These are phyloP conservation scores for Bombyx huttoni DNA, from an alignment of 2,888 invertebrate species.

Conservation along the genomic window DNA sequence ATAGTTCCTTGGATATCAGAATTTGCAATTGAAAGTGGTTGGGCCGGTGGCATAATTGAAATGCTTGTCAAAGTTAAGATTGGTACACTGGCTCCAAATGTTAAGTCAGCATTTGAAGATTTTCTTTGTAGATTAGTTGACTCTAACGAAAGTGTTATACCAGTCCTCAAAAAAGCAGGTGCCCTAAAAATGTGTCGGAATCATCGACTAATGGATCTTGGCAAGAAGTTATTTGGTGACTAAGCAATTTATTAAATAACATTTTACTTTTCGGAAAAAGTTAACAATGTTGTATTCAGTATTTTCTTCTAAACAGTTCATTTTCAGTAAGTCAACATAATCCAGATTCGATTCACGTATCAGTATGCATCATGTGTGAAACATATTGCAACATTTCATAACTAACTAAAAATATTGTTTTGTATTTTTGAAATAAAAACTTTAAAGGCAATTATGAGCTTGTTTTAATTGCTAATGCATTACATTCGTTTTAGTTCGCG, in stretches of 20 bases:
- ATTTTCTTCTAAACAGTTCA: slow-evolving; percentile 2
- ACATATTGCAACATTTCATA: slow-evolving; percentile 18
- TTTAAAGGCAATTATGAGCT: background rate
- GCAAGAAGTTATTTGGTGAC: slow-evolving; percentile 89
- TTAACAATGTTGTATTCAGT: slow-evolving; percentile 7
- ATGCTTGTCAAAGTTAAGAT: slow-evolving; percentile 87
- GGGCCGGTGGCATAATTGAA: slow-evolving; percentile 90
- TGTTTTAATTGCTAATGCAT: background rate
- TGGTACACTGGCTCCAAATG: slow-evolving; percentile 85
- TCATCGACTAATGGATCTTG: slow-evolving; percentile 90
- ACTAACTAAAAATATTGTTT: background rate
- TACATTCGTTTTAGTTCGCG: too few relatives aligned
- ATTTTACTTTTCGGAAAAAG: slow-evolving; percentile 15
- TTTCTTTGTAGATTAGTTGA: slow-evolving; percentile 88
- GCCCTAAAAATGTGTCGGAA: slow-evolving; percentile 88
- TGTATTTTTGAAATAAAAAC: background rate
- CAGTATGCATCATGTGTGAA: background rate
- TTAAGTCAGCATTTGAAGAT: slow-evolving; percentile 92
- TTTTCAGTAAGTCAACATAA: background rate
- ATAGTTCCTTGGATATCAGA: slow-evolving; percentile 91
- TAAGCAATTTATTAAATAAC: slow-evolving; percentile 43
- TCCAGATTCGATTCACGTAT: background rate
- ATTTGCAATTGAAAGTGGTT: slow-evolving; percentile 93
- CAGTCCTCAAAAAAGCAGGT: slow-evolving; percentile 85
- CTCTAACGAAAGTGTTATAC: slow-evolving; percentile 80